These are phyloP conservation scores for Andricus curvator DNA, from an alignment of 2,888 invertebrate genomes.

Conservation along the genomic window DNA sequence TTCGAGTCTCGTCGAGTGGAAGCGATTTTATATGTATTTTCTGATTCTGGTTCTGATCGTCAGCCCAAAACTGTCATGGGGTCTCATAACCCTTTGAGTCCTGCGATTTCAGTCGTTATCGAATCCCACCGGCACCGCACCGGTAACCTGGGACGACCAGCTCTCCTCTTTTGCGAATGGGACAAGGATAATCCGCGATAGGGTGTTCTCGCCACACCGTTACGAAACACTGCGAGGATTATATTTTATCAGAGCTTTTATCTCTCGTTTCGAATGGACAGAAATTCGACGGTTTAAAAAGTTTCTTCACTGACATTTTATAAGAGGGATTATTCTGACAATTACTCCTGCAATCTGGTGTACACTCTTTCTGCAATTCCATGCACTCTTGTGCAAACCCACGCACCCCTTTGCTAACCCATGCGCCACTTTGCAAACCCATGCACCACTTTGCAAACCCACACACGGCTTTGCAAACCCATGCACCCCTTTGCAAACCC, in stretches of 20 bases:
- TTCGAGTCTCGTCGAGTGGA: constrained; percentile 31
- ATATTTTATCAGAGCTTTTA: constrained; percentile 37
- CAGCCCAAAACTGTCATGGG: constrained; percentile 24
- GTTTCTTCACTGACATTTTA: constrained; percentile 19
- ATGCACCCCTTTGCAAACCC: too few relatives aligned
- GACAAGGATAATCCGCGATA: constrained; percentile 37
- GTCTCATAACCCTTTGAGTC: constrained; percentile 36
- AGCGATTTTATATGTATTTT: constrained; percentile 32
- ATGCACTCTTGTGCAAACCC: too few relatives aligned
- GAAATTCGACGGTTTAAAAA: constrained; percentile 22
- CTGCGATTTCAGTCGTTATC: constrained; percentile 44
- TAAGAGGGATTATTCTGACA: not conserved
- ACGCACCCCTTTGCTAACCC: too few relatives aligned
- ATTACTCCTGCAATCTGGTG: too few relatives aligned
- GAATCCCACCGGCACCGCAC: constrained; percentile 30
- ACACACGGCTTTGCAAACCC: too few relatives aligned
- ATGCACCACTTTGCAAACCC: too few relatives aligned
- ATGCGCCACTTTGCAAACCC: too few relatives aligned
- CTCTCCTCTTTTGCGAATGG: constrained; percentile 30
- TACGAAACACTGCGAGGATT: constrained; percentile 32
- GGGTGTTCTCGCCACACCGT: constrained; percentile 10
- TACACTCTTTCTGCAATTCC: too few relatives aligned
- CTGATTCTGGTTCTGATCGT: constrained; percentile 36
- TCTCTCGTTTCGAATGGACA: constrained; percentile 27
- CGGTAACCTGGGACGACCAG: constrained; percentile 41